Percentiles rank a stretch among this genome's conserved stretches.
Conservation (phyloP, 2,797 vertebrate genomes). For the Cirrhinus molitorella region DNA sequence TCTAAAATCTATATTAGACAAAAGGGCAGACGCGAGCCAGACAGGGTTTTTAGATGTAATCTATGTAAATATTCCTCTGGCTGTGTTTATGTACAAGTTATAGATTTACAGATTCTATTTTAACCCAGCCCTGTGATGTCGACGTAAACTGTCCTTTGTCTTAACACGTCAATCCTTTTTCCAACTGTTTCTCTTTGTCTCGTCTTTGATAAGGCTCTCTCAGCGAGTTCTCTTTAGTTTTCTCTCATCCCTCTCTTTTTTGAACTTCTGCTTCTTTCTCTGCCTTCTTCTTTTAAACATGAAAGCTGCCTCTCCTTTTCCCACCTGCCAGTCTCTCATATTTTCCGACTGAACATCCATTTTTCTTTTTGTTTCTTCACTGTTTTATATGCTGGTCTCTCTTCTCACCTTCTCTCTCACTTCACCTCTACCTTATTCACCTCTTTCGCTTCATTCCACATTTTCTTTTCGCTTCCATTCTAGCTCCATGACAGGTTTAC, state of each 20-base stretch:
- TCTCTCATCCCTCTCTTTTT: conserved; percentile 28
- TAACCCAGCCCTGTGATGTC: conserved; percentile 1
- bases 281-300: conserved; percentile 40
- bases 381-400: conserved; percentile 36
- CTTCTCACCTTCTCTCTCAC: conserved; percentile 15
- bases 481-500: conserved; percentile 7
- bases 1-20: conserved; percentile 19
- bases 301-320: conserved; percentile 26
- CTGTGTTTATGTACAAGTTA: conserved; percentile 6
- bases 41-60: not conserved
- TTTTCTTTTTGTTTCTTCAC: conserved; percentile 39
- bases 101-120: conserved; percentile 17
- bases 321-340: conserved; percentile 41
- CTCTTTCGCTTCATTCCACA: conserved; percentile 31
- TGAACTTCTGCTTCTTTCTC: conserved; percentile 22
- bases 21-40: not conserved
- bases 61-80: not conserved
- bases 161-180: conserved; percentile 30
- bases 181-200: conserved; percentile 29
- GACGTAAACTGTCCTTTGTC: conserved; percentile 24
- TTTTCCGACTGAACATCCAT: conserved; percentile 37
- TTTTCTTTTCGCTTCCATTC: not conserved
- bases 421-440: conserved; percentile 18
- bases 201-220: conserved; percentile 28
- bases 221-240: conserved; percentile 2